Evolutionary conservation across 2,113 vertebrate species (phyloP).

Genomic region (Gymnarchus niloticus): DNA sequence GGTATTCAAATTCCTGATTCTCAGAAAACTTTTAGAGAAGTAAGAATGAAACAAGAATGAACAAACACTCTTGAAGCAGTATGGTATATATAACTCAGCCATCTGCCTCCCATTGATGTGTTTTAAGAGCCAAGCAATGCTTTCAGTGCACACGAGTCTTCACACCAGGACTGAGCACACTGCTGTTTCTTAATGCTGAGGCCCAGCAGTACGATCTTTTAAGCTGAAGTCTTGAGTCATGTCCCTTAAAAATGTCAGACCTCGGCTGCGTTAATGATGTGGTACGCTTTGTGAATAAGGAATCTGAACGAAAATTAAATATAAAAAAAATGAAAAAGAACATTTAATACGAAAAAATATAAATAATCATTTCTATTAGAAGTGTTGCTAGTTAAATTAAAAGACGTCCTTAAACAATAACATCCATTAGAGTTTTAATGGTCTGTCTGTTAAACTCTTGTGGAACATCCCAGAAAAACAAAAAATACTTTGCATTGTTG

Average conservation of each 20-base stretch:
- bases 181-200: not conserved
- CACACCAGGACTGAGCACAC: not conserved
- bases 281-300: not conserved
- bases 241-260: not conserved
- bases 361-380: not conserved
- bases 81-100: not conserved
- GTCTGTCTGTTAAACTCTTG: not conserved
- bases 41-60: not conserved
- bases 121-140: not conserved
- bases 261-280: not conserved
- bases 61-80: not conserved
- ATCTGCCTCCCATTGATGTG: not conserved
- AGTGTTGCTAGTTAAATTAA: not conserved
- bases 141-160: not conserved
- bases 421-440: not conserved
- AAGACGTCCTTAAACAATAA: not conserved
- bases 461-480: not conserved
- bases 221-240: not conserved
- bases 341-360: not conserved
- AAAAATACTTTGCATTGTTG: not conserved
- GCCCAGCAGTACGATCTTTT: not conserved
- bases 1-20: not conserved
- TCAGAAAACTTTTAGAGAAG: not conserved
- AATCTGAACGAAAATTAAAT: not conserved
- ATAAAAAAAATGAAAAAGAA: no score